phyloP scores from a whole-genome alignment of 2,113 vertebrate species.

The Neofelis nebulosa region DNA sequence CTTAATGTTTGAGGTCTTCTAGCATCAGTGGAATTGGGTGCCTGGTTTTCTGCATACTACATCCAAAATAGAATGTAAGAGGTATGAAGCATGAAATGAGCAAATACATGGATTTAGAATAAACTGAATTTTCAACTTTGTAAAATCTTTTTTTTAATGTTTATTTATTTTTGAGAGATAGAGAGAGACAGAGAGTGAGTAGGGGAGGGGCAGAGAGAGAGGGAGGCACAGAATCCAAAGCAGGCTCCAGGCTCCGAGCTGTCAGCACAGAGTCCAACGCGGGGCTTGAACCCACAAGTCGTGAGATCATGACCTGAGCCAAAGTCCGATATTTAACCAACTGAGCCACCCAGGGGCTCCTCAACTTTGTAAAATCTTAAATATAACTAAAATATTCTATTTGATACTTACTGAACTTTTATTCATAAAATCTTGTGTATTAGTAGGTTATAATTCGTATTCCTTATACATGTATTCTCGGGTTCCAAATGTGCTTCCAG shows the following conservation, averaged over 20 bases:
- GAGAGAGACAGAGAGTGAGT: too few species aligned
- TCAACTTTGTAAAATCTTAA: background rate
- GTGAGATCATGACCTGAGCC: too few species aligned
- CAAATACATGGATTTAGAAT: background rate
- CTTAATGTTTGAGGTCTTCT: background rate
- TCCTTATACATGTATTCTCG: background rate
- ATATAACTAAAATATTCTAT: background rate
- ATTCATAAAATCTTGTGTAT: background rate
- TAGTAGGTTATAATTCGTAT: background rate
- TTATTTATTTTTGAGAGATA: too few species aligned
- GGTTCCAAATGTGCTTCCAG: slow-evolving; percentile 17
- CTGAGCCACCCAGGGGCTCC: too few species aligned
- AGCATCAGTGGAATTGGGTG: background rate
- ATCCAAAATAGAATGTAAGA: background rate
- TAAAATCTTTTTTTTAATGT: background rate
- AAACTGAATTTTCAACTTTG: slow-evolving; percentile 9
- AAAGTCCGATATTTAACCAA: too few species aligned
- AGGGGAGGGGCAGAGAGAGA: too few species aligned
- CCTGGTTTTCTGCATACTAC: background rate
- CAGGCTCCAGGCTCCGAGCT: too few species aligned
- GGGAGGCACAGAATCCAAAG: too few species aligned
- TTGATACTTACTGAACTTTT: background rate
- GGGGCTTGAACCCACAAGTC: too few species aligned
- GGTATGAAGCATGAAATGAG: background rate
- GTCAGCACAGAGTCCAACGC: too few species aligned